Conservation (phyloP, 2,113 vertebrate genomes). For the Nibea coibor region DNA sequence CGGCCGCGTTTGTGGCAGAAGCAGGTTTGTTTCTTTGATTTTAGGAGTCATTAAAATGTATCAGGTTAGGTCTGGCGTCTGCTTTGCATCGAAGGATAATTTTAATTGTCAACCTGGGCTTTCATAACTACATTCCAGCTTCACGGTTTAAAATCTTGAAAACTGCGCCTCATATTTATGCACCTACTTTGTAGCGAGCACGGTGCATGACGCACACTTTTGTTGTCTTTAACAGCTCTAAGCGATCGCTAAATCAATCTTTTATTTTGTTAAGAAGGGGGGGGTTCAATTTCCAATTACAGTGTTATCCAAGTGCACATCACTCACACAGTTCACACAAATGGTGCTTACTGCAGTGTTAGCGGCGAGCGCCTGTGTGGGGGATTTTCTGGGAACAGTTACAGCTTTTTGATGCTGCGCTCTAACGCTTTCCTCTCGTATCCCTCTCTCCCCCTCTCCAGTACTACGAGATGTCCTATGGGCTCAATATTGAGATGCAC, state of each 20-base stretch:
- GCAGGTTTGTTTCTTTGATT: not conserved
- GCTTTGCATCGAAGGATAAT: not conserved
- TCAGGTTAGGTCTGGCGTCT: not conserved
- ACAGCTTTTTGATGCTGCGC: not conserved
- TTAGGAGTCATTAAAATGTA: not conserved
- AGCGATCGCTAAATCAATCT: not conserved
- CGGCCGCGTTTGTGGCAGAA: constrained; percentile 10
- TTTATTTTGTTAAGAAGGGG: not conserved
- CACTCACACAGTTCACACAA: not conserved
- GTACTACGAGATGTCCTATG: constrained; percentile 91
- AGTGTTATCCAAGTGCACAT: constrained; percentile 6
- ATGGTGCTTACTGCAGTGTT: not conserved
- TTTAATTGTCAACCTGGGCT: not conserved
- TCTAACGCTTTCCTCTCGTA: constrained; percentile 8
- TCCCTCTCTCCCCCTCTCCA: constrained; percentile 31
- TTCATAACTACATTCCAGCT: not conserved
- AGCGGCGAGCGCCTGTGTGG: not conserved
- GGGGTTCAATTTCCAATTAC: not conserved
- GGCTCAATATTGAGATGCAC: constrained; percentile 98
- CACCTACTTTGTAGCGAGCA: no score
- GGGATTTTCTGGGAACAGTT: not conserved
- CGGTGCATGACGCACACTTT: not conserved
- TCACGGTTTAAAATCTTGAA: not conserved
- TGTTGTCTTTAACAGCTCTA: not conserved
- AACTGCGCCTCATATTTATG: not conserved